phyloP scores from a whole-genome alignment of 2,797 vertebrate species.

The Chromis chromis region DNA sequence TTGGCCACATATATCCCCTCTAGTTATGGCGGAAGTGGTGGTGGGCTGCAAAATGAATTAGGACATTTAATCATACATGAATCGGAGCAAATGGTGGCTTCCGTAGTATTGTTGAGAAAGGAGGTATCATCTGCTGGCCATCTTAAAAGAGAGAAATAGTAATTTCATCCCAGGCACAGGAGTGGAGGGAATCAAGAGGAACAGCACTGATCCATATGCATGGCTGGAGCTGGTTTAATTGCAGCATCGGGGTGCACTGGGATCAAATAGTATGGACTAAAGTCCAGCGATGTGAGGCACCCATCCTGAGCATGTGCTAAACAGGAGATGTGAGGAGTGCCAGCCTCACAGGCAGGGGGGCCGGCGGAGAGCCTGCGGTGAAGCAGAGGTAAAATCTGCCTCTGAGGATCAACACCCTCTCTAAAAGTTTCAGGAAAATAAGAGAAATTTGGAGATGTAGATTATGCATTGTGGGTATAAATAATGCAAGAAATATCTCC shows the following conservation, averaged over 20 bases:
- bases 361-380: conserved; percentile 10
- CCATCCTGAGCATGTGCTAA: conserved; percentile 22
- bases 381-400: conserved; percentile 33
- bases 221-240: conserved; percentile 61
- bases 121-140: conserved; percentile 8
- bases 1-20: conserved; percentile 1
- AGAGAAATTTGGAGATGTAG: conserved; percentile 20
- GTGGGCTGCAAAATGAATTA: conserved; percentile 34
- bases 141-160: conserved; percentile 28
- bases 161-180: conserved; percentile 16
- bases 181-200: conserved; percentile 45
- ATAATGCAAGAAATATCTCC: conserved; percentile 48
- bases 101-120: conserved; percentile 10
- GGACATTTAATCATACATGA: conserved; percentile 34
- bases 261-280: conserved; percentile 44
- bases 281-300: conserved; percentile 34
- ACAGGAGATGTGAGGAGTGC: conserved; percentile 21
- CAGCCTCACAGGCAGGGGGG: conserved; percentile 23
- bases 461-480: conserved; percentile 44
- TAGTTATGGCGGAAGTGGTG: not conserved
- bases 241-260: conserved; percentile 36
- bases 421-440: conserved; percentile 15
- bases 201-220: conserved; percentile 67
- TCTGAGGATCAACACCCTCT: conserved; percentile 20
- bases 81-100: conserved; percentile 32